These are phyloP conservation scores for Drosophila meridiana DNA, from an alignment of 2,888 invertebrate species.

Conservation along the genomic window DNA sequence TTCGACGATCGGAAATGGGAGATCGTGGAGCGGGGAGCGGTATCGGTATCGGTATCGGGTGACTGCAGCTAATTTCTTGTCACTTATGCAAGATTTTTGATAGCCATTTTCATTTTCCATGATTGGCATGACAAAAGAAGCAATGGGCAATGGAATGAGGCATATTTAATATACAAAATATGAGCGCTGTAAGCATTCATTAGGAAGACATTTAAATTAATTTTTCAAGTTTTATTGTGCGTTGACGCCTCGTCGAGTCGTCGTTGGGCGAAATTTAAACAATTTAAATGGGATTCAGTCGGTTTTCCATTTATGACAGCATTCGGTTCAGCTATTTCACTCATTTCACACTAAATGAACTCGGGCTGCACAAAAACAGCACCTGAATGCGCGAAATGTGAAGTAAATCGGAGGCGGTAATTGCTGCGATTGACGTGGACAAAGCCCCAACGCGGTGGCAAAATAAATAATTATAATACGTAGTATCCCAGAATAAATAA, in stretches of 20 bases:
- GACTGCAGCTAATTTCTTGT: slow-evolving; percentile 69
- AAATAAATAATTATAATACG: slow-evolving; percentile 42
- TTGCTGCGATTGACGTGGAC: slow-evolving; percentile 64
- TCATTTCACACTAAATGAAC: slow-evolving; percentile 25
- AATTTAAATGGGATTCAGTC: slow-evolving; percentile 8
- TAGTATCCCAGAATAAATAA: slow-evolving; percentile 11
- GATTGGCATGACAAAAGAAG: slow-evolving; percentile 65
- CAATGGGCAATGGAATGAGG: not conserved
- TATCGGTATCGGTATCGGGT: slow-evolving; percentile 15
- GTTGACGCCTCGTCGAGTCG: slow-evolving; percentile 18
- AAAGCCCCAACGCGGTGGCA: slow-evolving; percentile 23
- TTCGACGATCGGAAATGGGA: not conserved
- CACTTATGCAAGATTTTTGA: slow-evolving; percentile 60
- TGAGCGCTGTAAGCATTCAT: slow-evolving; percentile 68
- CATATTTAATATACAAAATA: slow-evolving; percentile 44
- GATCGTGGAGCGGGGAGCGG: slow-evolving; percentile 2
- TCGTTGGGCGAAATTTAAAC: slow-evolving; percentile 33
- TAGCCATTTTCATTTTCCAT: slow-evolving; percentile 51
- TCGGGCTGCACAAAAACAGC: slow-evolving; percentile 9
- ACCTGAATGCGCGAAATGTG: slow-evolving; percentile 26
- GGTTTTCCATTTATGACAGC: slow-evolving; percentile 4
- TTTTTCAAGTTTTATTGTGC: slow-evolving; percentile 59
- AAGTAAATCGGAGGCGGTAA: slow-evolving; percentile 33
- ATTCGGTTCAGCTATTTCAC: not conserved
- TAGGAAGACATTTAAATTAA: slow-evolving; percentile 79